Evolutionary conservation across 2,113 vertebrate species (phyloP).

Genomic region (Merops nubicus): DNA sequence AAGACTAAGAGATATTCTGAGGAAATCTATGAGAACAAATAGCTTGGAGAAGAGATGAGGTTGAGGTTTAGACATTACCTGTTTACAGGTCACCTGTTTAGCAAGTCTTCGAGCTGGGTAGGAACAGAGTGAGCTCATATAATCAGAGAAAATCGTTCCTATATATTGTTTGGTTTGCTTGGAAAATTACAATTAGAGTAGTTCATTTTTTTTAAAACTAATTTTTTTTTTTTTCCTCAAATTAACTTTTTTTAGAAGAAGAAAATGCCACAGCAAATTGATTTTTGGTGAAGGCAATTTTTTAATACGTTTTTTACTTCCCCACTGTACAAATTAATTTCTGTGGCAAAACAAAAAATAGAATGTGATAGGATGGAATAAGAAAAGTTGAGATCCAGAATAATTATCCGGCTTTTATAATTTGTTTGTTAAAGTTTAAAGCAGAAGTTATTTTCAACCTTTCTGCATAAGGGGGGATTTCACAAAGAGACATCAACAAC

Average conservation of each 20-base stretch:
- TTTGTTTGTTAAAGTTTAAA: not conserved
- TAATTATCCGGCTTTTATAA: not conserved
- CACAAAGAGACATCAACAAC: not conserved
- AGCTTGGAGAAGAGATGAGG: not conserved
- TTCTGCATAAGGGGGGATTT: not conserved
- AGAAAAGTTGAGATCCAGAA: not conserved
- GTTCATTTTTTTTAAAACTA: not conserved
- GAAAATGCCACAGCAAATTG: not conserved
- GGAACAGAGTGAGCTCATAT: not conserved
- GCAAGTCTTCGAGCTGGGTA: not conserved
- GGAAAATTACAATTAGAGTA: not conserved
- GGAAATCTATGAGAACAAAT: not conserved
- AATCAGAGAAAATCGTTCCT: rapidly evolving
- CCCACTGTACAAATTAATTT: not conserved
- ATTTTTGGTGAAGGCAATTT: not conserved
- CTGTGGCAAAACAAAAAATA: not conserved
- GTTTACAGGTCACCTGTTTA: not conserved
- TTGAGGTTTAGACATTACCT: not conserved
- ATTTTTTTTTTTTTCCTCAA: not conserved
- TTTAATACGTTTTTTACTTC: not conserved
- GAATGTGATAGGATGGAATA: not conserved
- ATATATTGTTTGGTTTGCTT: not conserved
- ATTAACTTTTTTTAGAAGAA: not conserved
- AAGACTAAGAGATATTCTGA: not conserved
- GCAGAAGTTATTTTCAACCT: not conserved